Conservation (phyloP, 2,113 vertebrate species). For the Phalacrocorax carbo region DNA sequence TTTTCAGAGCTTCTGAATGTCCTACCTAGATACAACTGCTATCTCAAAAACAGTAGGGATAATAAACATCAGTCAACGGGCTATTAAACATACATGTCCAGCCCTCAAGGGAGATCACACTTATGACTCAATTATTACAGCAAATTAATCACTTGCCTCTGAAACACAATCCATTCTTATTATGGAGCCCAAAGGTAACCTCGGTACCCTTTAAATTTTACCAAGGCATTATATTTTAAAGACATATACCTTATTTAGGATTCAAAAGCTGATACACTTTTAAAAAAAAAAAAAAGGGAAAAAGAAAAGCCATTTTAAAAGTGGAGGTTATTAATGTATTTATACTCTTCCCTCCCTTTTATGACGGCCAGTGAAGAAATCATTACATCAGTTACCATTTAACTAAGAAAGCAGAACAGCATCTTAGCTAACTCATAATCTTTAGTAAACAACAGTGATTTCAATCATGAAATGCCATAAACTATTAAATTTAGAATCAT, state of each 20-base stretch:
- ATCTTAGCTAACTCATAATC: not conserved
- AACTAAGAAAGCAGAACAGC: not conserved
- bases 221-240: not conserved
- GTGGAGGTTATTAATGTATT: not conserved
- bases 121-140: not conserved
- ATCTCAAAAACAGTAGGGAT: not conserved
- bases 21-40: not conserved
- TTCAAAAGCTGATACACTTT: too few relatives aligned
- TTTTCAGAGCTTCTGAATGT: not conserved
- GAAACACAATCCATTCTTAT: not conserved
- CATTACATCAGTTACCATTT: not conserved
- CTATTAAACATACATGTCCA: not conserved
- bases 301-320: not conserved
- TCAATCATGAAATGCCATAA: not conserved
- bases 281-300: not conserved
- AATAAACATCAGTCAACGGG: not conserved
- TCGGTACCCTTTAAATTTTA: not conserved
- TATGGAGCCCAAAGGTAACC: not conserved
- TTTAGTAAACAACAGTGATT: not conserved
- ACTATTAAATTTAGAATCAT: not conserved
- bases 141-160: not conserved
- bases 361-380: not conserved
- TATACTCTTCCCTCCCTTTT: not conserved
- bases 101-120: not conserved
- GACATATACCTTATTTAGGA: not conserved